Conservation (phyloP, 2,797 vertebrate species). For the Jordanella pulchra region DNA sequence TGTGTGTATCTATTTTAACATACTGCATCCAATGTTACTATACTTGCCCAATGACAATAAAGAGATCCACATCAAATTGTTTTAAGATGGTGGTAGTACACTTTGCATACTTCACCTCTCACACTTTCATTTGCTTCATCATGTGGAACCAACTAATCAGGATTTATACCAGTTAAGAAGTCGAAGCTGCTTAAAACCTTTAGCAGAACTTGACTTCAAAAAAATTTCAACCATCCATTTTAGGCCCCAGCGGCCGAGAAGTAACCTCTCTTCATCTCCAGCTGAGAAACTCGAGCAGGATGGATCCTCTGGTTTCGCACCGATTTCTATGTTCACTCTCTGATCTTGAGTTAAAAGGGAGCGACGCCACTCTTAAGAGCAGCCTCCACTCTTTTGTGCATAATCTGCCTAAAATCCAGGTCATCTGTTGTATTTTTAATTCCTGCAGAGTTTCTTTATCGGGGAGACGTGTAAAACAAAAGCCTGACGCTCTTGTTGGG, state of each 20-base stretch:
- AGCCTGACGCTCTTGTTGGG: conserved; percentile 21
- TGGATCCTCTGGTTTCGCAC: conserved; percentile 40
- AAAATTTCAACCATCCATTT: conserved; percentile 16
- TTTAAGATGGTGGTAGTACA: too few relatives aligned
- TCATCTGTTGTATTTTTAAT: conserved; percentile 74
- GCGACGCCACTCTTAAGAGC: conserved; percentile 62
- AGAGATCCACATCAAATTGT: too few relatives aligned
- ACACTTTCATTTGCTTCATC: not conserved
- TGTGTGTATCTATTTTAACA: too few relatives aligned
- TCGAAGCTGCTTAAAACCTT: too few relatives aligned
- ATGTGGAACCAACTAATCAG: too few relatives aligned
- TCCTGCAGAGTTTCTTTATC: conserved; percentile 63
- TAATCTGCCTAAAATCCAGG: conserved; percentile 64
- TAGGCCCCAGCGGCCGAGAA: conserved; percentile 39
- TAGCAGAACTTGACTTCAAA: too few relatives aligned
- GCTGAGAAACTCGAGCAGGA: conserved; percentile 41
- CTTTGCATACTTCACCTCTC: too few relatives aligned
- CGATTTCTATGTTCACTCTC: conserved; percentile 66
- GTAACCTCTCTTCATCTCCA: conserved; percentile 51
- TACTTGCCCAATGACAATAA: too few relatives aligned
- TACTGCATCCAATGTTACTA: too few relatives aligned
- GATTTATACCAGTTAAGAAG: too few relatives aligned
- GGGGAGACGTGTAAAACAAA: conserved; percentile 50
- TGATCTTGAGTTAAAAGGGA: conserved; percentile 76
- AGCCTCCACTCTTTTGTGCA: conserved; percentile 61